A percentile compares a stretch with the other conserved stretches of the same genome.
Evolutionary conservation across 2,113 vertebrate species (phyloP).

Genomic region (Coracopsis vasa): DNA sequence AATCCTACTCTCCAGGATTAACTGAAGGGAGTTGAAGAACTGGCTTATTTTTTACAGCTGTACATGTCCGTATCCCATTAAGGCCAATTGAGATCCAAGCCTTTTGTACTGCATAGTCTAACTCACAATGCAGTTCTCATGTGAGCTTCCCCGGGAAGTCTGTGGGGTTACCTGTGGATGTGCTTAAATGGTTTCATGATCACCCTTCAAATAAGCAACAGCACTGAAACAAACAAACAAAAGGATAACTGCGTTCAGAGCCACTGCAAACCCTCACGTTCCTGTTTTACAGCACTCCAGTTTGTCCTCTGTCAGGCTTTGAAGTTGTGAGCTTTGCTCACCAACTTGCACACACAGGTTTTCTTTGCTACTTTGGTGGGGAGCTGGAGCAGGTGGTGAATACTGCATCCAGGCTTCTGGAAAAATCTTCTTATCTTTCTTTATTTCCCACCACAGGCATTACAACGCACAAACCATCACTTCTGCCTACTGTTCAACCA

Average conservation of each 20-base stretch:
- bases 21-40: not conserved
- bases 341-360: not conserved
- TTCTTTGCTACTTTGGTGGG: not conserved
- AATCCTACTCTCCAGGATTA: not conserved
- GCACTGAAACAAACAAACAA: not conserved
- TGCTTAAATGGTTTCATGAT: not conserved
- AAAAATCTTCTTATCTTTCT: constrained; percentile 36
- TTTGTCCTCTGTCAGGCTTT: not conserved
- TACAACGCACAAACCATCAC: constrained; percentile 49
- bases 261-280: not conserved
- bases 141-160: not conserved
- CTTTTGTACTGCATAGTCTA: not conserved
- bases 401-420: constrained; percentile 34
- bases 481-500: constrained; percentile 65
- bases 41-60: not conserved
- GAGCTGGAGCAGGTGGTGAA: not conserved
- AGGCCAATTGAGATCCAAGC: not conserved
- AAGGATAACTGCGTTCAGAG: not conserved
- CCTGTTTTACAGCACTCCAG: not conserved
- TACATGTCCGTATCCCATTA: not conserved
- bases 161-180: not conserved
- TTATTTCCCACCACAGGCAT: constrained; percentile 51
- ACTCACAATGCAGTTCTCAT: not conserved
- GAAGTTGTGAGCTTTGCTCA: not conserved
- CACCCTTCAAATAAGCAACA: not conserved